Evolutionary conservation across 1,140 invertebrate genomes (phyloP).

Genomic region (Dendroctonus valens): DNA sequence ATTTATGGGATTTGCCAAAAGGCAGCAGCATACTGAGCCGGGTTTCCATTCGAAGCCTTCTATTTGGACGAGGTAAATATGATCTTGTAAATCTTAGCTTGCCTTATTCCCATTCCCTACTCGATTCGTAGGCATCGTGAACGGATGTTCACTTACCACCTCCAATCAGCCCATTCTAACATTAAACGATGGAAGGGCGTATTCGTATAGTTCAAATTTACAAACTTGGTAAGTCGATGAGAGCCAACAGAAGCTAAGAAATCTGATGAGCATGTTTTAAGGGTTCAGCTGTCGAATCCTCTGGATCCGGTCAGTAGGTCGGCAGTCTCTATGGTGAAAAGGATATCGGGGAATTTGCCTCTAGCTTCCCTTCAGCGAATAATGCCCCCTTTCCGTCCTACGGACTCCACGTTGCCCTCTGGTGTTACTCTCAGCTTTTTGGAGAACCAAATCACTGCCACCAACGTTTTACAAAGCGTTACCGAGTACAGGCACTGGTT

Average conservation of each 20-base stretch:
- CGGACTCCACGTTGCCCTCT: slow-evolving; percentile 46
- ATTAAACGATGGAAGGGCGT: slow-evolving; percentile 66
- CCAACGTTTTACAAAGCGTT: slow-evolving; percentile 65
- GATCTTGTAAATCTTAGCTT: not conserved
- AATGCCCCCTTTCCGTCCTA: slow-evolving; percentile 42
- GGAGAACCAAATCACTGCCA: slow-evolving; percentile 71
- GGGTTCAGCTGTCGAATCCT: slow-evolving; percentile 54
- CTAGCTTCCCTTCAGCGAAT: slow-evolving; percentile 45
- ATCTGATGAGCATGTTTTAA: slow-evolving; percentile 27
- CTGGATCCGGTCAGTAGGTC: slow-evolving; percentile 53
- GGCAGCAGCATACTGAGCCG: slow-evolving; percentile 44
- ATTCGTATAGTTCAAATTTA: slow-evolving; percentile 63
- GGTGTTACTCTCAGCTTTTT: slow-evolving; percentile 68
- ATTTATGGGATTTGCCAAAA: slow-evolving; percentile 48
- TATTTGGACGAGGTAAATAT: slow-evolving; percentile 51
- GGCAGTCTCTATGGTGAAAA: slow-evolving; percentile 42
- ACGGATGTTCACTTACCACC: slow-evolving; percentile 59
- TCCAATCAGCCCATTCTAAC: slow-evolving; percentile 64
- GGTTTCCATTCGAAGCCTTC: slow-evolving; percentile 53
- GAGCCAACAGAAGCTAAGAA: not conserved
- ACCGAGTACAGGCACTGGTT: slow-evolving; percentile 80
- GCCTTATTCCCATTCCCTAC: not conserved
- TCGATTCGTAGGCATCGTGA: slow-evolving; percentile 55
- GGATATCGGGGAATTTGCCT: slow-evolving; percentile 40
- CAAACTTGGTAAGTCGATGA: slow-evolving; percentile 60